These are phyloP conservation scores for Protonibea diacanthus DNA, from an alignment of 2,797 vertebrate genomes.

Conservation along the genomic window DNA sequence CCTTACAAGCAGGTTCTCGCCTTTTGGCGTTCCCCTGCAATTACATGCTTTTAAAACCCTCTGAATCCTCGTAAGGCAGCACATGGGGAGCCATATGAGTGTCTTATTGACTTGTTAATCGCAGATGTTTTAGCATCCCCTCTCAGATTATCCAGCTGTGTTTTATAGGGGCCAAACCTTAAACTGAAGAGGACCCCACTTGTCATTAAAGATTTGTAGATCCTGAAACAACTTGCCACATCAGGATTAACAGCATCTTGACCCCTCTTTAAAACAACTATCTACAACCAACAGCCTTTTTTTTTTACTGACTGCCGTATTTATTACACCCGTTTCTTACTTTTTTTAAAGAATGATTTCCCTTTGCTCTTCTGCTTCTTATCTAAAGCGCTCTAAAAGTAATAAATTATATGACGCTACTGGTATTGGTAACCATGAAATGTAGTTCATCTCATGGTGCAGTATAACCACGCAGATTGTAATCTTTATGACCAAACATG, in stretches of 20 bases:
- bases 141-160: slow-evolving; percentile 53
- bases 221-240: slow-evolving; percentile 34
- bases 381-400: slow-evolving; percentile 11
- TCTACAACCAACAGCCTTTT: slow-evolving; percentile 10
- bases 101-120: slow-evolving; percentile 53
- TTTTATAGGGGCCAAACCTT: slow-evolving; percentile 24
- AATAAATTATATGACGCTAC: slow-evolving; percentile 5
- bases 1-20: slow-evolving; percentile 4
- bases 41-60: slow-evolving; percentile 51
- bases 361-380: slow-evolving; percentile 15
- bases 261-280: slow-evolving; percentile 20
- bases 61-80: slow-evolving; percentile 39
- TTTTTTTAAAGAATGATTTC: slow-evolving; percentile 20
- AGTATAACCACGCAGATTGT: slow-evolving; percentile 10
- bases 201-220: slow-evolving; percentile 36
- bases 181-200: slow-evolving; percentile 20
- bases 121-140: slow-evolving; percentile 37
- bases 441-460: slow-evolving; percentile 13
- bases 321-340: slow-evolving; percentile 19
- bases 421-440: slow-evolving; percentile 1
- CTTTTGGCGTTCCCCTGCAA: slow-evolving; percentile 37
- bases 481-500: slow-evolving; percentile 24
- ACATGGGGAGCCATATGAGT: slow-evolving; percentile 17
- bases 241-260: slow-evolving; percentile 47
- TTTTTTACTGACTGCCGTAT: slow-evolving; percentile 6